Evolutionary conservation across 2,888 invertebrate species (phyloP), one percentile per base, ranked within the genome.

Genomic region (Tachina lurida): DNA sequence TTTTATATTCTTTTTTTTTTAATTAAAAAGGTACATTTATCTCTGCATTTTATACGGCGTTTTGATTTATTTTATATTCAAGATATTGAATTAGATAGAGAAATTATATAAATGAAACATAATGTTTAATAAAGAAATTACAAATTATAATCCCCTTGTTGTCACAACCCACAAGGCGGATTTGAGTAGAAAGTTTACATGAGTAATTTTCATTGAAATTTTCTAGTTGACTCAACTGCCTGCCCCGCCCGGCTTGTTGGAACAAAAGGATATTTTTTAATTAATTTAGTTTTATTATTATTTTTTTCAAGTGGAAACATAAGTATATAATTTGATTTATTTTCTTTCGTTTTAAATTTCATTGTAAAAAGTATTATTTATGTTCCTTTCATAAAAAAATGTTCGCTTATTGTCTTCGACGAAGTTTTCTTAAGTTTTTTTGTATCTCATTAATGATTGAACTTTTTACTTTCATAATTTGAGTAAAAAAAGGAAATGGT

Each of bases 11-110:
- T 52, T 62, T 62, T 12, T 19, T 12, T n/a, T 54, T 43, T 65
- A 39, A 67, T 67, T 73, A 60, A 85, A 85, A 75, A 84, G 86
- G 84, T 87, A 87, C 84, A 75, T 78, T 83, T 65, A 84, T 78
- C 74, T 87, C 78, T 81, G 84, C 81, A 74, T 74, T 84, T 84
- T 13, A 70, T 77, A 54, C 81, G 77, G 77, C 86, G 49, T 84
- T 86, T 83, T 75, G 68, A 84, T 76, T 70, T 68, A 45, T 78
- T 68, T 45, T 41, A 19, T 76, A n/a, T 45, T 65, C n/a, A 54
- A 12, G 52, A 17, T 75, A 3, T 45, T 39, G 15, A 63, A 19
- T 17, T 43, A 70, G 22, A 43, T 10, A 9, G 43, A 56, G 4
- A 54, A 68, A 65, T 47, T 1, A 60, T 39, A 60, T 15, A 62